These are phyloP conservation scores for Thymelicus acteon DNA, from an alignment of 2,888 invertebrate species.

Conservation along the genomic window DNA sequence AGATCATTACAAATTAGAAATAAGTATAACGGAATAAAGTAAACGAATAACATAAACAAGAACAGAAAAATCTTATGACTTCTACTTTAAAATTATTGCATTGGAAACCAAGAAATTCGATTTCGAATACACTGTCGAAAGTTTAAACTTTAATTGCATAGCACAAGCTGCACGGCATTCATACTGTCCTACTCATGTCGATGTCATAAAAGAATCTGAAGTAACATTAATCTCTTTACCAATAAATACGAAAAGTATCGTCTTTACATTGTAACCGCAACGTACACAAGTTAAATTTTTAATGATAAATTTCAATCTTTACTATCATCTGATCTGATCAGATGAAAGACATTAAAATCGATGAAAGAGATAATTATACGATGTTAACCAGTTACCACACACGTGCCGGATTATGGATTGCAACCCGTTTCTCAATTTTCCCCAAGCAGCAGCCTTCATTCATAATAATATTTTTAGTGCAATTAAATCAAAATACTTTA, in stretches of 20 bases:
- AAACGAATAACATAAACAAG: neutral
- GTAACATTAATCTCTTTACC: conserved; percentile 16
- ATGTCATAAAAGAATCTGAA: conserved; percentile 3
- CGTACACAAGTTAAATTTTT: conserved; percentile 1
- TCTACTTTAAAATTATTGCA: neutral
- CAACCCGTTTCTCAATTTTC: neutral
- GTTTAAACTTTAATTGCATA: conserved; percentile 8
- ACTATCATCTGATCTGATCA: conserved; percentile 8
- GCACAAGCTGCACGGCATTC: neutral
- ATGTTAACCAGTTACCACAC: neutral
- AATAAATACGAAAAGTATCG: conserved; percentile 17
- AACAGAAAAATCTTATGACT: too few relatives aligned
- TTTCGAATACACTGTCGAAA: neutral
- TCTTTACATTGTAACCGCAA: conserved; percentile 12
- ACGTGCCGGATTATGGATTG: neutral
- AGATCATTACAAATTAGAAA: too few relatives aligned
- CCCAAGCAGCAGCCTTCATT: too few relatives aligned
- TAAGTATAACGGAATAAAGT: neutral
- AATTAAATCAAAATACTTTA: too few relatives aligned
- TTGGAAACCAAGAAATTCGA: conserved; percentile 14
- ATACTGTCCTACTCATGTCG: conserved; percentile 22
- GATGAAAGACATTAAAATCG: conserved; percentile 10
- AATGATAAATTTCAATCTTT: neutral
- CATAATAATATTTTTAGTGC: too few relatives aligned
- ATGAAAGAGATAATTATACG: neutral